These are phyloP conservation scores for Anastatus disparis DNA, from an alignment of 1,140 invertebrate genomes.

Conservation along the genomic window DNA sequence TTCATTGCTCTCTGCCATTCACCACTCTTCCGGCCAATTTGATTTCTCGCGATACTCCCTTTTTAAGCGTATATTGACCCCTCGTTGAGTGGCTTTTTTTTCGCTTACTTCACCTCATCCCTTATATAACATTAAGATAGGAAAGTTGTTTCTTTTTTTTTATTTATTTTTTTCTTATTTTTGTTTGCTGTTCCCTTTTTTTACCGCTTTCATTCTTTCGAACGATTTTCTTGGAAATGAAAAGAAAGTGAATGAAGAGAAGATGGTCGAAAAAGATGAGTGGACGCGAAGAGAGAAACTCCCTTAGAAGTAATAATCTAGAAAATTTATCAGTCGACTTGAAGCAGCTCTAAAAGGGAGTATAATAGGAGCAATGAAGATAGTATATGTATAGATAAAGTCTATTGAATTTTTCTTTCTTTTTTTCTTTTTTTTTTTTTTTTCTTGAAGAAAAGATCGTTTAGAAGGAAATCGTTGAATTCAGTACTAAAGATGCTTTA, in stretches of 20 bases:
- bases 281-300: background rate
- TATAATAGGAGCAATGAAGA: background rate
- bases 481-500: too few species aligned
- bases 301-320: constrained; percentile 15
- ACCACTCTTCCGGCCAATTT: constrained; percentile 29
- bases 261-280: background rate
- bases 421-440: too few species aligned
- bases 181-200: background rate
- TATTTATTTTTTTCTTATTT: too few species aligned
- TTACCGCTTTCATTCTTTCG: background rate
- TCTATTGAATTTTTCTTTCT: constrained; percentile 29
- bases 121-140: background rate
- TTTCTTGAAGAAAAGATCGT: too few species aligned
- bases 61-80: background rate
- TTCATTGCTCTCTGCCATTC: constrained; percentile 5
- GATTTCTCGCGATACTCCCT: constrained; percentile 8
- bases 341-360: background rate
- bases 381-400: background rate
- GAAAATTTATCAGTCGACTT: constrained; percentile 12
- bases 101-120: background rate
- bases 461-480: too few species aligned
- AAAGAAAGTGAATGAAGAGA: background rate
- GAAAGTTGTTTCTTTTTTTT: too few species aligned
- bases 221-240: background rate
- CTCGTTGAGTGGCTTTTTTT: background rate